Evolutionary conservation across 2,113 vertebrate species (phyloP).

Genomic region (Leucosticte australis): DNA sequence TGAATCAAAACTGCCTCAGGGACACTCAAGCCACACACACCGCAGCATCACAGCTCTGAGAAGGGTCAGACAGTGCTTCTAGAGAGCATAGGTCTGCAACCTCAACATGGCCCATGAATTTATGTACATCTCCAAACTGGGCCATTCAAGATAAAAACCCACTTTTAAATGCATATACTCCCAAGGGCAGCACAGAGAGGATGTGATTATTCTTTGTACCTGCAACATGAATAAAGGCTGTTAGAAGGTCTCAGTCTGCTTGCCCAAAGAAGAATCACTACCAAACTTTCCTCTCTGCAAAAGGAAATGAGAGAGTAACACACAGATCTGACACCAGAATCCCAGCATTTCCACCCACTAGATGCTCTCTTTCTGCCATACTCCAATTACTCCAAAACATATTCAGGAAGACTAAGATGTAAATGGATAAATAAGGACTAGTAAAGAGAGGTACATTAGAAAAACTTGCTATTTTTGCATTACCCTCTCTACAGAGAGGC

Average conservation of each 20-base stretch:
- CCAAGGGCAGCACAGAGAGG: neutral
- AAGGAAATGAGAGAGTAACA: neutral
- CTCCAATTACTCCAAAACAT: neutral
- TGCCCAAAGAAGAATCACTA: neutral
- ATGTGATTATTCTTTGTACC: neutral
- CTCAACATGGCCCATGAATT: neutral
- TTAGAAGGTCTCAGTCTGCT: neutral
- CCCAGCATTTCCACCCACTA: neutral
- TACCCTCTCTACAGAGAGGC: neutral
- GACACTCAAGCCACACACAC: neutral
- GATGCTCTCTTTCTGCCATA: neutral
- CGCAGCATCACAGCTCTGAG: neutral
- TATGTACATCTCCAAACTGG: fast-evolving
- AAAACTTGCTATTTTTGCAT: neutral
- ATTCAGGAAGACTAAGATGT: neutral
- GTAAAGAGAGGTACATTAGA: neutral
- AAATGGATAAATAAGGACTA: neutral
- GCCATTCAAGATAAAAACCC: neutral
- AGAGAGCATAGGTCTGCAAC: neutral
- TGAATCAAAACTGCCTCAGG: neutral
- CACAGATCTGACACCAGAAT: neutral
- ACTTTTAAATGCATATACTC: neutral
- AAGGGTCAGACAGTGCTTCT: neutral
- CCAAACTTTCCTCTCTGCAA: neutral
- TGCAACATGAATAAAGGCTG: neutral